Evolutionary conservation across 92 coral and sea anemone species (phyloP), one percentile per base, ranked within the genome.

Genomic region (Epizoanthus ramosus): DNA sequence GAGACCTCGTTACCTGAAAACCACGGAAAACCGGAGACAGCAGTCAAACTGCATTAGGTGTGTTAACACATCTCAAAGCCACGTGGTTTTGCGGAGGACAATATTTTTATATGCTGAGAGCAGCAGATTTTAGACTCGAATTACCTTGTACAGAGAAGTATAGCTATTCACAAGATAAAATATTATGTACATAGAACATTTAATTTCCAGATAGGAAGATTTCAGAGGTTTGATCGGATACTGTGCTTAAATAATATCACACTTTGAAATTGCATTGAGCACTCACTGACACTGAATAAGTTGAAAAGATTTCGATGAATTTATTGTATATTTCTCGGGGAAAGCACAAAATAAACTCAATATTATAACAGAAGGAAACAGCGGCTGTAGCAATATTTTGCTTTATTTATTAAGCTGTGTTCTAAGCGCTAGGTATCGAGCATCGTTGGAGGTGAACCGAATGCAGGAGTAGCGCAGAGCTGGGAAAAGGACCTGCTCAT

Each of bases 51-150:
- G 82, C 64, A 21, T 75, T 17, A 64, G 60, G 22, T 37, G 24
- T 23, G 45, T 75, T 33, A 75, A 75, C 63, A 75, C 81, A 75
- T 75, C 81, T 75, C 28, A 71, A 60, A n/a, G 79, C 82, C 82
- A 77, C 82, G 82, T 77, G 82, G 63, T 57, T 76, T 76, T 68
- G 56, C 47, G 82, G 64, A 41, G 82, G 68, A 76, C 82, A 61
- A 77, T 77, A 77, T 77, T 77, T 77, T 77, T 77, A 77, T 77
- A 77, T 60, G 71, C 71, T 77, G 63, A 39, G 2, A 21, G 43
- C 53, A 77, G 82, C 82, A 77, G 71, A 76, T 76, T 33, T 47
- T 59, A 45, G 18, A 19, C 43, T 19, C 45, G 14, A 76, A 59
- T 39, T 75, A 39, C 71, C 57, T 31, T 77, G 82, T 61, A 77